Percentiles rank a stretch among this genome's conserved stretches.
phyloP scores from a whole-genome alignment of 2,888 invertebrate species.

The Drosophila pseudotalamancana region DNA sequence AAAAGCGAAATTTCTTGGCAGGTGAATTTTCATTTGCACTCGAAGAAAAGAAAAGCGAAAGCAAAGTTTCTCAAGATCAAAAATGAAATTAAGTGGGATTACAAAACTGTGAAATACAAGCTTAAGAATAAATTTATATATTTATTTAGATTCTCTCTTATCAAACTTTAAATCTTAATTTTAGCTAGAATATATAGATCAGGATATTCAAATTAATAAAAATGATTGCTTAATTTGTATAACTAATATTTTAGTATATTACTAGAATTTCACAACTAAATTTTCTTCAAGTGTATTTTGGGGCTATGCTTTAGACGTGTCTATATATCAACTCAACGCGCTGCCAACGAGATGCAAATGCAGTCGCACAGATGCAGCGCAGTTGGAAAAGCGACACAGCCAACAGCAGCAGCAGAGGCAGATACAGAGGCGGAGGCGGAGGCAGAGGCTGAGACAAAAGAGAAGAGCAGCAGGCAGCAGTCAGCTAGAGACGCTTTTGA shows the following conservation, averaged over 20 bases:
- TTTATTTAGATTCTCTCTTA: no score
- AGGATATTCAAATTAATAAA: neutral
- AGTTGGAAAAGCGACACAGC: conserved; percentile 14
- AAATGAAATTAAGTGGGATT: no score
- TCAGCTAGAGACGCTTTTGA: conserved; percentile 56
- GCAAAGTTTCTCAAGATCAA: conserved; percentile 3
- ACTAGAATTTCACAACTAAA: no score
- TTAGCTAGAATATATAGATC: no score
- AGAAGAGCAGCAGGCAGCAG: conserved; percentile 17
- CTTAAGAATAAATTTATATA: no score
- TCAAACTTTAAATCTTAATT: no score
- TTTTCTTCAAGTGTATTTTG: neutral
- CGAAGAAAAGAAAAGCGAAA: conserved; percentile 2
- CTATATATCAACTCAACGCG: conserved; percentile 45
- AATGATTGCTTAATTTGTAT: neutral
- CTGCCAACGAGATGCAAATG: conserved; percentile 43
- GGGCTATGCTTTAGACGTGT: conserved; percentile 27
- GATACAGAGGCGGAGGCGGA: neutral
- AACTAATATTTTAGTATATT: no score
- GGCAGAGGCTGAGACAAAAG: conserved; percentile 3
- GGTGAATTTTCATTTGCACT: conserved; percentile 42
- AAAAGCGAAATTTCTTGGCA: conserved; percentile 55
- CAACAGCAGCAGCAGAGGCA: neutral
- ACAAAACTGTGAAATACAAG: no score
- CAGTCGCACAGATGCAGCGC: conserved; percentile 23